These are phyloP conservation scores for Henricia sp. DNA, from an alignment of 53 echinoderm and acorn worm genomes.

Conservation along the genomic window DNA sequence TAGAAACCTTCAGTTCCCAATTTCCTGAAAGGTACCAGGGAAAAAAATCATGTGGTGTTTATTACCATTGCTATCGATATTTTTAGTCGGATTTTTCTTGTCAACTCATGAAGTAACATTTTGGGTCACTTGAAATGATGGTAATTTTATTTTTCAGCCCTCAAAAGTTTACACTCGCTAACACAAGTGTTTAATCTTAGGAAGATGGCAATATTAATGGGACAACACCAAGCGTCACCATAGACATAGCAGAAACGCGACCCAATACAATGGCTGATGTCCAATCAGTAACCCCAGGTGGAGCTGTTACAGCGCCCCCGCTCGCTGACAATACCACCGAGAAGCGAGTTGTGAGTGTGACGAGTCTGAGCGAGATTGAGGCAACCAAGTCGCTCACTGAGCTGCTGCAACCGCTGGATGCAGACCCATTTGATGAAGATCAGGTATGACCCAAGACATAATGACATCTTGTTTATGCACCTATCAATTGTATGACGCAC, in stretches of 20 bases:
- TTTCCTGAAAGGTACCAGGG: too few species aligned
- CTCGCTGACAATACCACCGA: conserved; percentile 30
- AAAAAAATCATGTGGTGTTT: too few species aligned
- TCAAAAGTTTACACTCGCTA: too few species aligned
- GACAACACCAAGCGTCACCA: conserved; percentile 90
- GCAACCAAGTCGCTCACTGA: conserved; percentile 66
- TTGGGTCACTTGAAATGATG: too few species aligned
- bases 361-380: conserved; percentile 74
- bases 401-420: conserved; percentile 68
- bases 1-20: too few species aligned
- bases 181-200: too few species aligned
- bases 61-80: too few species aligned
- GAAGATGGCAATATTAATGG: conserved; percentile 82
- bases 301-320: conserved; percentile 35
- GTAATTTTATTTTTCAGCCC: too few species aligned
- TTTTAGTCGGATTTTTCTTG: too few species aligned
- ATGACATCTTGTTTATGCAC: too few species aligned
- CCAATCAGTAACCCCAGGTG: conserved; percentile 83
- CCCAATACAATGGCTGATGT: conserved; percentile 86
- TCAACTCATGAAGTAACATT: too few species aligned
- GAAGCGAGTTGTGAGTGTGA: conserved; percentile 79
- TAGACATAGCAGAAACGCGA: conserved; percentile 90
- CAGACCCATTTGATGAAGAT: conserved; percentile 95
- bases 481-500: too few species aligned
- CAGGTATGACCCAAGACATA: conserved; percentile 83